Base-by-base conservation (phyloP, 2,113 vertebrate species). In the Ctenomys sociabilis region DNA sequence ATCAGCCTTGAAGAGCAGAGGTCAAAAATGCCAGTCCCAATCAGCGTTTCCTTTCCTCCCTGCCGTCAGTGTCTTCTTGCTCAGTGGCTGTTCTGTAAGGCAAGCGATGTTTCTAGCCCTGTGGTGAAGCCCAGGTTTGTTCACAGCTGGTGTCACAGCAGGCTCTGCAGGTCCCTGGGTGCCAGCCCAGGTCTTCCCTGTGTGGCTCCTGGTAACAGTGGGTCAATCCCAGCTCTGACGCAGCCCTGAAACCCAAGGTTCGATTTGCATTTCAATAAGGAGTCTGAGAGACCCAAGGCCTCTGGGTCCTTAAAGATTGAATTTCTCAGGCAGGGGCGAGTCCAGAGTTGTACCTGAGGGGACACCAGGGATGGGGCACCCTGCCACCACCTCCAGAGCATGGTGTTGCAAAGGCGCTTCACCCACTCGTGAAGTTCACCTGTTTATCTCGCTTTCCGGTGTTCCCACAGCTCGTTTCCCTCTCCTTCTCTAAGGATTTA, bases 401-500 rank as follows among this genome's bases (percentile, higher is more conserved):
- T 54, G 80, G 32, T 80, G 32, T 24, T 12, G 61, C 63, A 43
- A 52, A 30, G 17, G 43, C 77, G 78, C 22, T 83, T 80, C 88
- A 90, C 80, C 57, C 30, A 32, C 43, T 87, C 86, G 3, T 7
- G 63, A 49, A 70, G 73, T n/a, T 72, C 86, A 94, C 87, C 93
- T 89, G 70, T 90, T 97, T 78, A 43, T 90, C 91, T 91, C 63
- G 88, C 92, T 80, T 86, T 92, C 68, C 70, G 13, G 17, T 43
- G 26, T 82, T 90, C 45, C 89, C 89, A 78, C 94, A 89, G 90
- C 91, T 89, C 92, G 94, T 68, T 95, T 80, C 94, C 77, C n/a
- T 80, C 83, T 57, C 80, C 88, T 87, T 95, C 97, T 97, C 97
- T 59, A 85, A 97, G 97, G 97, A 85, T 78, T 97, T 86, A 54